Base-by-base conservation (phyloP, 2,113 vertebrate genomes). In the Cichladusa arquata region DNA sequence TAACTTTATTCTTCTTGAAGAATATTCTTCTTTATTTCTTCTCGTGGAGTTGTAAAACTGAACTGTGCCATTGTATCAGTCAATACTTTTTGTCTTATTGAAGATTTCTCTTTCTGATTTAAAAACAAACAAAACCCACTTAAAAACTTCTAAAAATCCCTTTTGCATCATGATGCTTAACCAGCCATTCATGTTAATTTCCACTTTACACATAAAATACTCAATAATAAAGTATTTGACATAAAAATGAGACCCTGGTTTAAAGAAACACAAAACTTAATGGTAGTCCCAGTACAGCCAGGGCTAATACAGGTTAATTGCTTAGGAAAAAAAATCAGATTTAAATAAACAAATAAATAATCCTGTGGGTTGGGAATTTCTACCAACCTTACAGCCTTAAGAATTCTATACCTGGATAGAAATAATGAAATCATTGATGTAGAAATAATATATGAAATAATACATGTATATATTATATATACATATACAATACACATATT, bases 61-160 rank as follows among this genome's bases (percentile, higher is more conserved):
- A 19, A 1, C 6, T 12, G 24, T 42, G 19, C 7, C 23, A 33
- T 26, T 40, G 5, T 1, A 7, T 20, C n/a, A 26, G 23, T 54
- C 45, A 42, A 1, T 33, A 10, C 3, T 51, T 77, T 45, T 29
- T 58, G 19, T 16, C 14, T 79, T 54, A 20, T 1, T 10, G 2
- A 45, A 53, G 45, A 22, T n/a, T 78, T 71, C 4, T 62, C 25
- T 26, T 80, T 26, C 51, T 62, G 38, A 44, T 53, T 79, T 29
- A 29, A 79, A 84, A 57, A 3, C 11, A 53, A 65, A 10, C 12
- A 15, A 47, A 38, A 14, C 6, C 1, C 8, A 13, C 8, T 22
- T 33, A 6, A 40, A 16, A 18, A 9, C 9, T 54, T 56, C 15
- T 1, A 2, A 57, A 47, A 67, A 8, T 4, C 4, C 4, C 1